Percentiles rank a stretch among this genome's conserved stretches.
phyloP scores from a whole-genome alignment of 2,888 invertebrate genomes.

The Eueremaeus valkanovi region DNA sequence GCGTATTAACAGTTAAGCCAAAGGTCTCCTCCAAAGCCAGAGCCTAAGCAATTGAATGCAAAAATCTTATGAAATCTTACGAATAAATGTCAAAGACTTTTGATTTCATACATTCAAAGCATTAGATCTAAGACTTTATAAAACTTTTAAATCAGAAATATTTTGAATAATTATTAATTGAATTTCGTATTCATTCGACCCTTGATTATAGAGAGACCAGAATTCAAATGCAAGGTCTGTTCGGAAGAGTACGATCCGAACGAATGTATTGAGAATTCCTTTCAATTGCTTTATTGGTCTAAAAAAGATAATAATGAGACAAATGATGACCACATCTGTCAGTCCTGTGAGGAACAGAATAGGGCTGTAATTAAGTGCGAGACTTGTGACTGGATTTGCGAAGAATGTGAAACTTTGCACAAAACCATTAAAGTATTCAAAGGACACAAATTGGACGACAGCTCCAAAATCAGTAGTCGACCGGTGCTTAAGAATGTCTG shows the following conservation, averaged over 20 bases:
- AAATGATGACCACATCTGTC: background rate
- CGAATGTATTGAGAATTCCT: slow-evolving; percentile 2
- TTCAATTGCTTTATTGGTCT: slow-evolving; percentile 17
- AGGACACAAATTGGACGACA: background rate
- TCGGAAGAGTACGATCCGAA: background rate
- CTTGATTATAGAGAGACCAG: background rate
- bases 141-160: background rate
- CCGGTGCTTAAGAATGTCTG: background rate
- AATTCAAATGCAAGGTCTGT: slow-evolving; percentile 5
- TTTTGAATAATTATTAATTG: background rate
- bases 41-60: too few species aligned
- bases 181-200: background rate
- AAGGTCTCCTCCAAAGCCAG: too few species aligned
- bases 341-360: slow-evolving; percentile 12
- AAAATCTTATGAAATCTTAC: too few species aligned
- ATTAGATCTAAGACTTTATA: background rate
- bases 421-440: background rate
- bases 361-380: background rate
- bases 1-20: too few species aligned
- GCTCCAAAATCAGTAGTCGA: background rate
- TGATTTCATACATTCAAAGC: background rate
- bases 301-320: background rate
- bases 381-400: slow-evolving; percentile 17
- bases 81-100: too few species aligned
- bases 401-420: background rate